Percentiles rank a stretch among this genome's conserved stretches.
Evolutionary conservation across 2,797 vertebrate species (phyloP).

Genomic region (Helarctos malayanus): DNA sequence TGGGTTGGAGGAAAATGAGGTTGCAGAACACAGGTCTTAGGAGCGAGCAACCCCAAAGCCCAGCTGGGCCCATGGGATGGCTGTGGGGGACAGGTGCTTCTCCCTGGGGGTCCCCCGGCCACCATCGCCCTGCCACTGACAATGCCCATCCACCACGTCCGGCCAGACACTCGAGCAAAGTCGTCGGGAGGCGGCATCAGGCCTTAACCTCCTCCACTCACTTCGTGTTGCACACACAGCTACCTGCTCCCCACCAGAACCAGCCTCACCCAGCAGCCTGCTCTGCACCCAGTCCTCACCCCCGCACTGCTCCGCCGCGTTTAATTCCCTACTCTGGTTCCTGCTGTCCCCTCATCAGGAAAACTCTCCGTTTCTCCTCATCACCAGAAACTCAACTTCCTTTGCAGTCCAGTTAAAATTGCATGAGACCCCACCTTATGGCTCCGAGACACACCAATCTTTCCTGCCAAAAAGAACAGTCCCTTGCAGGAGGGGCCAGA

Average conservation of each 20-base stretch:
- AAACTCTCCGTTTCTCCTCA: neutral
- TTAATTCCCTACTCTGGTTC: neutral
- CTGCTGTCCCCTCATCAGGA: neutral
- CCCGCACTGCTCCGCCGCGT: accelerated
- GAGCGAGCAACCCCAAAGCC: neutral
- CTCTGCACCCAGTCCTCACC: neutral
- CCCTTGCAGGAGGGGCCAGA: neutral
- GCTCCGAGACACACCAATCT: neutral
- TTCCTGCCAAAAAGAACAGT: neutral
- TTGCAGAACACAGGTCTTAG: neutral
- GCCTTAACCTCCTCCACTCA: neutral
- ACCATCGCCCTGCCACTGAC: no score
- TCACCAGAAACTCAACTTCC: neutral
- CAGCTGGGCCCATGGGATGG: neutral
- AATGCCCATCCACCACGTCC: neutral
- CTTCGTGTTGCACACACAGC: neutral
- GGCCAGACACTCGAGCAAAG: neutral
- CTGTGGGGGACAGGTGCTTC: accelerated
- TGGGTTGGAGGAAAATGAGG: neutral
- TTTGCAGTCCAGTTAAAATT: neutral
- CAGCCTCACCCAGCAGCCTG: neutral
- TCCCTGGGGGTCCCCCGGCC: accelerated
- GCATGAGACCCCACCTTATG: neutral
- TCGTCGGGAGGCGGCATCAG: no score
- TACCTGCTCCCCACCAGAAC: neutral